Evolutionary conservation across 2,888 invertebrate species (phyloP), one percentile per base, ranked within the genome.

Genomic region (Callyntrura guangdongensis): DNA sequence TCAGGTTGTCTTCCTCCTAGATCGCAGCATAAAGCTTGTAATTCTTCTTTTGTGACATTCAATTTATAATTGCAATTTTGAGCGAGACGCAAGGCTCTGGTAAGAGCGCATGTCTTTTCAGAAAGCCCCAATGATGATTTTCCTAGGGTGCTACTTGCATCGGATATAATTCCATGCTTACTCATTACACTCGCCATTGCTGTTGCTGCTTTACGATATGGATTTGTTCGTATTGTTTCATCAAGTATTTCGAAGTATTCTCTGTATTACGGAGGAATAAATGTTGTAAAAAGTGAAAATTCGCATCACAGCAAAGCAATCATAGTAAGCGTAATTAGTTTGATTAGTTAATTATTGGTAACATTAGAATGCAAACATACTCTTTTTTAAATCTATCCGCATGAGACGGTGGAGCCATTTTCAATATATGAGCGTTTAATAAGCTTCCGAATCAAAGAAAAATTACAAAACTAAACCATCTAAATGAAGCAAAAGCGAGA

Each of bases 211-310:
- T 91, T 91, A 4, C 85, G 59, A 11, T 86, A 79, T 0, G 89
- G 82, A 49, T 92, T 89, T 47, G 92, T 92, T 5, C 92, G 92
- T 11, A 92, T 83, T 0, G 90, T 86, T 64, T 87, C 81, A 69
- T 90, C 86, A 77, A 92, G 81, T 14, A 92, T 67, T 61, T 87
- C 64, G 56, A 90, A 69, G 27, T 92, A 92, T 67, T 87, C 87
- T 56, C 92, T 92, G 20, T 17, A 81, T 20, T 53, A 53, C 22
- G 49, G 20, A 67, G 2, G 27, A 69, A n/a, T n/a, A n/a, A n/a
- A n/a, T n/a, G n/a, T n/a, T n/a, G n/a, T n/a, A n/a, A n/a, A n/a
- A n/a, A n/a, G n/a, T n/a, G n/a, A n/a, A n/a, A n/a, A n/a, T n/a
- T n/a, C n/a, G n/a, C 36, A 36, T 6, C 3, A 36, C 6, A 36